Evolutionary conservation across 2,113 vertebrate genomes (phyloP).

Genomic region (Neotoma lepida): DNA sequence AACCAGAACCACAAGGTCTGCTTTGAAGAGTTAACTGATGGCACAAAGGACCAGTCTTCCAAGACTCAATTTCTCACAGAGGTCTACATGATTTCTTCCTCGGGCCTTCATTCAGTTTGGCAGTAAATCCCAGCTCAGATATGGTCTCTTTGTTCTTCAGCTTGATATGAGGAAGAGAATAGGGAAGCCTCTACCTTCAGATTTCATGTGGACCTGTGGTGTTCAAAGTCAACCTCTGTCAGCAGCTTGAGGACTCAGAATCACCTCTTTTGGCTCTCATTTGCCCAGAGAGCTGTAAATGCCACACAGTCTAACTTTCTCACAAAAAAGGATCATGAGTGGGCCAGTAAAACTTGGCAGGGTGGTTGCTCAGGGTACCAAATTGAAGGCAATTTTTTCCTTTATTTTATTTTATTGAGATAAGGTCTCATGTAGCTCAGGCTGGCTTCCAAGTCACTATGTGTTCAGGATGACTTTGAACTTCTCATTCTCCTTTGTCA

Average conservation of each 20-base stretch:
- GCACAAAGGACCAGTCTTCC: slow-evolving; percentile 42
- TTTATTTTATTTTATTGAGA: neutral
- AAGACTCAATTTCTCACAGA: slow-evolving; percentile 63
- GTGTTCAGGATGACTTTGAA: neutral
- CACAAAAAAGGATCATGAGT: slow-evolving; percentile 74
- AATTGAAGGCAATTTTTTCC: slow-evolving; percentile 75
- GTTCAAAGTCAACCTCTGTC: slow-evolving; percentile 9
- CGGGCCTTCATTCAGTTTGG: slow-evolving; percentile 39
- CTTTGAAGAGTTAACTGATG: slow-evolving; percentile 47
- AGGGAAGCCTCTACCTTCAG: neutral
- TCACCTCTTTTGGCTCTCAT: slow-evolving; percentile 71
- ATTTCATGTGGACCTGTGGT: slow-evolving; percentile 9
- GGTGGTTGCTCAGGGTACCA: neutral
- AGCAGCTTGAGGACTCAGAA: slow-evolving; percentile 74
- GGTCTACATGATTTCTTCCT: slow-evolving; percentile 70
- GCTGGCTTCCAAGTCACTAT: neutral
- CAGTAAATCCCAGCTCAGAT: neutral
- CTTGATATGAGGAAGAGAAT: neutral
- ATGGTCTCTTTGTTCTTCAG: neutral
- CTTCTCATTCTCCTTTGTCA: neutral
- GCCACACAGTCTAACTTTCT: slow-evolving; percentile 78
- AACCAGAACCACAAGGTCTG: neutral
- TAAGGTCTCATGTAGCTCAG: neutral
- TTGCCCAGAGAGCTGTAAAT: slow-evolving; percentile 79
- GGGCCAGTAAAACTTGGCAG: slow-evolving; percentile 71